Base-by-base conservation (phyloP, 2,888 invertebrate genomes). In the Tribolium freemani region DNA sequence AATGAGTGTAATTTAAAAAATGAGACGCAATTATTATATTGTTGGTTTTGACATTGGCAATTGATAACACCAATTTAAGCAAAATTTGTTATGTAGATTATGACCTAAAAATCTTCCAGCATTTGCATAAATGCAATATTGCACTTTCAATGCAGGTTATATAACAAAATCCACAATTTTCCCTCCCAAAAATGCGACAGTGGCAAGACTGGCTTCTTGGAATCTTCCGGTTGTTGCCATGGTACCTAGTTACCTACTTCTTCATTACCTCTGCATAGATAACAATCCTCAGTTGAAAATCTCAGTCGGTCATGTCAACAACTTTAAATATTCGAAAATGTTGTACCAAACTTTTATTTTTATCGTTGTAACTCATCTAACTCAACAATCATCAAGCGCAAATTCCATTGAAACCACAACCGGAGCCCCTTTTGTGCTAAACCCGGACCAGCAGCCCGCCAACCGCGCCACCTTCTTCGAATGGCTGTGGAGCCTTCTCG, bases 401-500 rank as follows among this genome's bases (percentile, higher is more conserved):
- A 56, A 30, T 4, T 16, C n/a, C 4, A 3, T 26, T 46, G 48
- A 48, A 48, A 50, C 67, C 2, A 57, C 71, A 16, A 72, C 69
- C n/a, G 66, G 53, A 21, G 58, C 48, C 9, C 66, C 71, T 9
- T 71, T 45, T 16, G 67, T 71, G 8, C 30, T 71, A 44, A 73
- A 73, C 10, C 73, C 69, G 8, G 63, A 71, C 9, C 5, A 46
- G 5, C 13, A 31, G 6, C 38, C 16, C 21, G 53, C 57, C 44
- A 63, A 51, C 21, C n/a, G 57, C 51, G 67, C 44, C 2, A 76
- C 77, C 21, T 77, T 85, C 9, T 75, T 85, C 5, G 84, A 86
- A 60, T 86, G 86, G 86, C 78, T 85, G 56, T 75, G 84, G 60
- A 84, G 84, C 9, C 71, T 83, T 9, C 80, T 85, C 11, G 84